Base-by-base conservation (phyloP, 2,888 invertebrate genomes). In the Myathropa florea region DNA sequence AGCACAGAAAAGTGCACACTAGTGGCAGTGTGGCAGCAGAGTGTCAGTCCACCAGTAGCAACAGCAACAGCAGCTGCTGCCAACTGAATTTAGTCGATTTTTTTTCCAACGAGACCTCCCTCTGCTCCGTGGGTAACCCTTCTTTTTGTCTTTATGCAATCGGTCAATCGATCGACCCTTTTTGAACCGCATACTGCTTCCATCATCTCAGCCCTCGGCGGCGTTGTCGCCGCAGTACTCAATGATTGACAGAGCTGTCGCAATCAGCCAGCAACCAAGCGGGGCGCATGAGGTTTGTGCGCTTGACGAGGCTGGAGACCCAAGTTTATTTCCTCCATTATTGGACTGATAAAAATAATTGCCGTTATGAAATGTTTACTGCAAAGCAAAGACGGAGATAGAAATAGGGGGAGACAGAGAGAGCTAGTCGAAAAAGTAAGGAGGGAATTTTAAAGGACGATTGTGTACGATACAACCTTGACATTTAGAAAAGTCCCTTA, bases 161-260 rank as follows among this genome's bases (percentile, higher is more conserved):
- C 59, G 64, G 79, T 71, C 65, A 65, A 79, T 79, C 64, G 72
- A 72, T 72, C 65, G 71, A 72, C 65, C 64, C 57, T 64, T 64
- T 46, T 3, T 46, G 39, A 18, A n/a, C 4, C 39, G 6, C 46
- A 4, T 3, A 18, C 39, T n/a, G 4, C 4, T 18, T 7, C 7
- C 30, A 7, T 6, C 18, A 4, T 6, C 46, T n/a, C 46, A 6
- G 46, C 46, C 2, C n/a, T 6, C 46, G 18, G 18, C 46, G 46
- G n/a, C 7, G 46, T 33, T 33, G 33, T 33, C 33, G 46, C 46
- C 7, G 18, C 46, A 18, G 46, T 18, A 6, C 46, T 18, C 46
- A 18, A 18, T 46, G 46, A 46, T 46, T 46, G 46, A 46, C 46
- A 46, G 46, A 18, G 46, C 46, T 46, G 46, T 46, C 46, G 46